These are phyloP conservation scores for Heliconius eleuchia DNA, from an alignment of 1,140 invertebrate species.

Conservation along the genomic window DNA sequence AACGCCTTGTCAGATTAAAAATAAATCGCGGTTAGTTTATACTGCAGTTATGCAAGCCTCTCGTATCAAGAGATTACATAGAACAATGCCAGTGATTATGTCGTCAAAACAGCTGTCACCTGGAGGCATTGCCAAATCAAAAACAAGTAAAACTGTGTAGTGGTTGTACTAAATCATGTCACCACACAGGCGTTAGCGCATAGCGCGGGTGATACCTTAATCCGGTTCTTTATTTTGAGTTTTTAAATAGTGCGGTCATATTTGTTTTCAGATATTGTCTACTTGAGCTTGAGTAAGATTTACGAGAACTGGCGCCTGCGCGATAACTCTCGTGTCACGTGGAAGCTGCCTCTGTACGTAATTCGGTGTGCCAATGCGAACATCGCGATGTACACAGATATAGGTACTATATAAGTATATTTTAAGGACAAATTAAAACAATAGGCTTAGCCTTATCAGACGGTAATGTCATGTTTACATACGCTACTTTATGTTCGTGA, in stretches of 20 bases:
- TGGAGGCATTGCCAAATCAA: constrained; percentile 67
- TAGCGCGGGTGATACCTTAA: constrained; percentile 73
- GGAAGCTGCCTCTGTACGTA: constrained; percentile 73
- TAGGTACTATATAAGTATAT: constrained; percentile 19
- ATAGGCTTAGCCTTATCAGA: constrained; percentile 73
- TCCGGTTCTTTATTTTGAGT: constrained; percentile 77
- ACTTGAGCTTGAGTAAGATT: constrained; percentile 67
- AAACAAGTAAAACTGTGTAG: constrained; percentile 63
- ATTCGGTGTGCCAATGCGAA: constrained; percentile 74
- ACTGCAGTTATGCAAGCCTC: constrained; percentile 72
- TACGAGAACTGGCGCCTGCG: constrained; percentile 70
- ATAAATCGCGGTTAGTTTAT: constrained; percentile 49
- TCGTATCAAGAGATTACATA: constrained; percentile 71
- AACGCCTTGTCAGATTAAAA: constrained; percentile 68
- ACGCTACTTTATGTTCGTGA: constrained; percentile 52
- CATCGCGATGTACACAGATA: constrained; percentile 48
- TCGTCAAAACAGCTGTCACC: constrained; percentile 69
- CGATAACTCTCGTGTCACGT: constrained; percentile 71
- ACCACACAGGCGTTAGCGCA: constrained; percentile 58
- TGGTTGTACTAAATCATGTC: constrained; percentile 55
- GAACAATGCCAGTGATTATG: constrained; percentile 74
- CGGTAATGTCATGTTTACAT: constrained; percentile 58
- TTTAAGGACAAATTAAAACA: constrained; percentile 66
- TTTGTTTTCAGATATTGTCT: constrained; percentile 78
- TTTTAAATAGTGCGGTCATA: constrained; percentile 78